phyloP scores from a whole-genome alignment of 92 coral and sea anemone genomes.

The Porites divaricata region DNA sequence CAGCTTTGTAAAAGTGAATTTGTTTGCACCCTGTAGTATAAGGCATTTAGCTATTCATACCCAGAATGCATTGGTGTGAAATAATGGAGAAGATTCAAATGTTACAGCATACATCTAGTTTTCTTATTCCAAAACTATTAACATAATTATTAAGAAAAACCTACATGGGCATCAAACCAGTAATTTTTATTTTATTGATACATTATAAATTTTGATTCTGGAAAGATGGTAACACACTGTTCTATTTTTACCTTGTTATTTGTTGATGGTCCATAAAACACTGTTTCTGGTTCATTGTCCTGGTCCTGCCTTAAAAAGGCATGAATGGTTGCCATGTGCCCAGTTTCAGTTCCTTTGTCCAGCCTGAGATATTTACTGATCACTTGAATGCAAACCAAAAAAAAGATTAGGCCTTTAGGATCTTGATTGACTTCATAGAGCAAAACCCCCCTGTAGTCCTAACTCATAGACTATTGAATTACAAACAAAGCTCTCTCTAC shows the following conservation, averaged over 20 bases:
- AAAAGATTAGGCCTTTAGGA: too few relatives aligned
- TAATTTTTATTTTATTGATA: not conserved
- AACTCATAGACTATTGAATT: slow-evolving; percentile 11
- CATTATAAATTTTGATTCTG: not conserved
- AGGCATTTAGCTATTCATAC: too few relatives aligned
- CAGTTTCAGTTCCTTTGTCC: slow-evolving; percentile 79
- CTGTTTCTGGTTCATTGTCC: slow-evolving; percentile 65
- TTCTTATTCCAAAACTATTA: slow-evolving; percentile 4
- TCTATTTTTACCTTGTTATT: slow-evolving; percentile 57
- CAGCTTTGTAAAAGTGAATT: too few relatives aligned
- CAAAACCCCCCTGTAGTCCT: slow-evolving; percentile 16
- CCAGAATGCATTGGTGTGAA: not conserved
- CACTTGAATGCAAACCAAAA: slow-evolving; percentile 46
- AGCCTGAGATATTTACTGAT: slow-evolving; percentile 71
- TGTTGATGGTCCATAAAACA: slow-evolving; percentile 74
- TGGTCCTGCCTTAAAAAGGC: slow-evolving; percentile 59
- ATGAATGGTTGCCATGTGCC: slow-evolving; percentile 78
- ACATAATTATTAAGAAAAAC: slow-evolving; percentile 15
- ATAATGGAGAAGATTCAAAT: not conserved
- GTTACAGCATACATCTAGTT: slow-evolving; percentile 4
- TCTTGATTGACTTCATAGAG: slow-evolving; percentile 14
- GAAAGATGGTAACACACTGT: not conserved
- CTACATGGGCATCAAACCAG: slow-evolving; percentile 1
- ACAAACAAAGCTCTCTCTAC: slow-evolving; percentile 12
- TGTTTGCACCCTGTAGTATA: too few relatives aligned